These are phyloP conservation scores for Nezara viridula DNA, from an alignment of 2,888 invertebrate genomes.

Conservation along the genomic window DNA sequence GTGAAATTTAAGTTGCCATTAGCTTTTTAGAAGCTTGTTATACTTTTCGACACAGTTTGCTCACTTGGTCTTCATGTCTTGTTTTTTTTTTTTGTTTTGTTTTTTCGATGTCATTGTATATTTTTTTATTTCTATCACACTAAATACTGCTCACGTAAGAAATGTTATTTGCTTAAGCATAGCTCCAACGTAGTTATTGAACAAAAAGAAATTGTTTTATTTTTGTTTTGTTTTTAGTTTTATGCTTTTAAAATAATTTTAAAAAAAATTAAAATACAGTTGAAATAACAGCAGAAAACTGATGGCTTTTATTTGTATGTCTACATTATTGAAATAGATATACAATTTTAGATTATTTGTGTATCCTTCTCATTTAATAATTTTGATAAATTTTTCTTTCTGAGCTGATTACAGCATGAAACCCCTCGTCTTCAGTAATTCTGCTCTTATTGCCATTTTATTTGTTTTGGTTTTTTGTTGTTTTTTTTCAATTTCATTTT, in stretches of 20 bases:
- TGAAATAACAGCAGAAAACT: conserved; percentile 47
- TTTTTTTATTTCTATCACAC: conserved; percentile 61
- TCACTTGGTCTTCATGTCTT: conserved; percentile 70
- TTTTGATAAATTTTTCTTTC: not conserved
- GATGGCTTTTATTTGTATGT: conserved; percentile 17
- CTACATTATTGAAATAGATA: not conserved
- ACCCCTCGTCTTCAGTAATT: conserved; percentile 34
- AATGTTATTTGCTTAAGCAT: conserved; percentile 63
- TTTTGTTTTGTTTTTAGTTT: conserved; percentile 52
- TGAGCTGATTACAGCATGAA: conserved; percentile 18
- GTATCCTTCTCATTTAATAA: not conserved
- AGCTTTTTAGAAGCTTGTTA: conserved; percentile 65
- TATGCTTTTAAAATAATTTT: conserved; percentile 31
- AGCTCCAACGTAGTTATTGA: conserved; percentile 57
- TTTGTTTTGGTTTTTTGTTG: conserved; percentile 35
- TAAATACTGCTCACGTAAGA: conserved; percentile 62
- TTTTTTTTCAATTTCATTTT: conserved; percentile 19
- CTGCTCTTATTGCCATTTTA: conserved; percentile 39
- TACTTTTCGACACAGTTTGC: conserved; percentile 58
- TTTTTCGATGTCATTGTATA: conserved; percentile 62
- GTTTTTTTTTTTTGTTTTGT: conserved; percentile 63
- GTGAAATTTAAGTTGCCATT: conserved; percentile 56
- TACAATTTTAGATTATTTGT: conserved; percentile 20
- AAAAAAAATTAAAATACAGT: conserved; percentile 10
- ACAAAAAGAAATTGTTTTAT: conserved; percentile 44